Conservation (phyloP, 1,140 invertebrate genomes). For the Uloborus diversus region DNA sequence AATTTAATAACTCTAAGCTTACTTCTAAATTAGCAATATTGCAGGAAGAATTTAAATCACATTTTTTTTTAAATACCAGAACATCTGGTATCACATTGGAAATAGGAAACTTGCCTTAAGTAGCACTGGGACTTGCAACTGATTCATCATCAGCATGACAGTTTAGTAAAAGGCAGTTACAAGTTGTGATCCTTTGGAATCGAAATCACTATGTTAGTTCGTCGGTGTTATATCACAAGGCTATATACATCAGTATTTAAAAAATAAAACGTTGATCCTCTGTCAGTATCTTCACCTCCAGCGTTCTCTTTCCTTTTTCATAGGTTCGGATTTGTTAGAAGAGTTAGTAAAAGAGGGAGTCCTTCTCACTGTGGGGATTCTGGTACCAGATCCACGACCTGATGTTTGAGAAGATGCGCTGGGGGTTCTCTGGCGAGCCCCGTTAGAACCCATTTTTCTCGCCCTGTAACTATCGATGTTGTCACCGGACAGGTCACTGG, state of each 20-base stretch:
- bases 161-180: constrained; percentile 3
- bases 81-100: too few relatives aligned
- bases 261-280: background rate
- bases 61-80: too few relatives aligned
- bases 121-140: too few relatives aligned
- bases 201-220: background rate
- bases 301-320: constrained; percentile 19
- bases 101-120: too few relatives aligned
- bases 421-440: constrained; percentile 26
- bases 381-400: constrained; percentile 3
- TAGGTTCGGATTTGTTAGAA: background rate
- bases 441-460: constrained; percentile 26
- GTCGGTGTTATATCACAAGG: background rate
- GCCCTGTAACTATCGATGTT: constrained; percentile 40
- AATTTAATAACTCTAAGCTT: too few relatives aligned
- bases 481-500: constrained; percentile 70
- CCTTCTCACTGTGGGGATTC: constrained; percentile 22
- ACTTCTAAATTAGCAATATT: too few relatives aligned
- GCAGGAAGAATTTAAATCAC: too few relatives aligned
- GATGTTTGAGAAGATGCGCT: constrained; percentile 47
- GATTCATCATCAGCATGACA: too few relatives aligned
- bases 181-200: background rate
- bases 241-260: background rate
- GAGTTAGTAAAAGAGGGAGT: constrained; percentile 36
- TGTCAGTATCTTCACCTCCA: constrained; percentile 12